Conservation (phyloP, 2,113 vertebrate species). For the Rhipidura dahli region DNA sequence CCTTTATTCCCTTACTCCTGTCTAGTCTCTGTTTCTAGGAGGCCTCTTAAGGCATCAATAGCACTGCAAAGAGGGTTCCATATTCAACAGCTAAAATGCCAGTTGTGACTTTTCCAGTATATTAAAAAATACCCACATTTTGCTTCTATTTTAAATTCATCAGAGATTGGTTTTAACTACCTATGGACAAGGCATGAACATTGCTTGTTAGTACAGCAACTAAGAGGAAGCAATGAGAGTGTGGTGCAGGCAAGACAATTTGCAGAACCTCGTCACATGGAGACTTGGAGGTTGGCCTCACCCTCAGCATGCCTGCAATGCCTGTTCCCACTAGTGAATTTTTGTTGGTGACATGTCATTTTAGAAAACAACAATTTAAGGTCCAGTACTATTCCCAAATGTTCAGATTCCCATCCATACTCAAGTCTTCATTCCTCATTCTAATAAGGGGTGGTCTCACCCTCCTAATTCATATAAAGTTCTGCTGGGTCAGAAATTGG, state of each 20-base stretch:
- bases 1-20: no score
- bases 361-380: neutral
- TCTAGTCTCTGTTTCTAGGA: no score
- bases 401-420: neutral
- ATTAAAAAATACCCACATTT: neutral
- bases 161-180: neutral
- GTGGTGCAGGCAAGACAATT: neutral
- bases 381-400: neutral
- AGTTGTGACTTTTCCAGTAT: neutral
- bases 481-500: neutral
- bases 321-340: neutral
- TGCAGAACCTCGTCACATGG: rapidly evolving
- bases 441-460: neutral
- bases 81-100: neutral
- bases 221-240: neutral
- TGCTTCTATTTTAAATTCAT: neutral
- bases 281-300: neutral
- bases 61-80: neutral
- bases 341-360: neutral
- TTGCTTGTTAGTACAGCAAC: neutral
- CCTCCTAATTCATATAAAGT: neutral
- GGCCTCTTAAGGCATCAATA: neutral
- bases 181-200: neutral
- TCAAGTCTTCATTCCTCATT: neutral
- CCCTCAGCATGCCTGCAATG: neutral